Percentiles rank a stretch among this genome's conserved stretches.
Conservation (phyloP, 2,113 vertebrate genomes). For the Hirundichthys speculiger region DNA sequence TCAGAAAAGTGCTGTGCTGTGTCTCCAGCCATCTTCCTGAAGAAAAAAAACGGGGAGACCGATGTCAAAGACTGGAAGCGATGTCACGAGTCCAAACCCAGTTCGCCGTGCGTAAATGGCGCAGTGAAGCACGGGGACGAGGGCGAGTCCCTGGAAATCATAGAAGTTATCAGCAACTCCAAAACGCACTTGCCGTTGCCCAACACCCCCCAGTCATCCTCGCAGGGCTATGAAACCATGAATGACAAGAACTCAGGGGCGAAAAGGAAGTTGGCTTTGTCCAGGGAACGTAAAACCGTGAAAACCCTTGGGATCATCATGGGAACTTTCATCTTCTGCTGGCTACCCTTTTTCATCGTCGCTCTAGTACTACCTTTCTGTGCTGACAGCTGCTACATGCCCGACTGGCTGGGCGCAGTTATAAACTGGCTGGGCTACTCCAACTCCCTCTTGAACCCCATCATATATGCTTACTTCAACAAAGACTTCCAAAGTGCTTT, state of each 20-base stretch:
- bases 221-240: constrained; percentile 79
- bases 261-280: constrained; percentile 90
- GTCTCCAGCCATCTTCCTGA: constrained; percentile 80
- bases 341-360: constrained; percentile 98
- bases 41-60: constrained; percentile 83
- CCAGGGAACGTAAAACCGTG: constrained; percentile 94
- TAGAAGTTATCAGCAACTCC: constrained; percentile 86
- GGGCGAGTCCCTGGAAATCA: constrained; percentile 87
- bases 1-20: constrained; percentile 77
- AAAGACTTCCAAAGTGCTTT: constrained; percentile 99
- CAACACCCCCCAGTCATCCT: constrained; percentile 77
- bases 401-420: constrained; percentile 87
- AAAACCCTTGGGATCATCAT: constrained; percentile 98
- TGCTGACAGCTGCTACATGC: constrained; percentile 90
- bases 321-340: constrained; percentile 98
- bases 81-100: constrained; percentile 75
- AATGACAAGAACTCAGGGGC: constrained; percentile 87
- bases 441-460: constrained; percentile 96
- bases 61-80: constrained; percentile 79
- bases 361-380: constrained; percentile 95
- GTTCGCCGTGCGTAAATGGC: constrained; percentile 85
- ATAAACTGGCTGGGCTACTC: constrained; percentile 99
- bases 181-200: constrained; percentile 90
- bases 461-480: constrained; percentile 99
- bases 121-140: constrained; percentile 83